These are phyloP conservation scores for Halocynthia roretzi DNA, from an alignment of 23 tunicate genomes.

Conservation along the genomic window DNA sequence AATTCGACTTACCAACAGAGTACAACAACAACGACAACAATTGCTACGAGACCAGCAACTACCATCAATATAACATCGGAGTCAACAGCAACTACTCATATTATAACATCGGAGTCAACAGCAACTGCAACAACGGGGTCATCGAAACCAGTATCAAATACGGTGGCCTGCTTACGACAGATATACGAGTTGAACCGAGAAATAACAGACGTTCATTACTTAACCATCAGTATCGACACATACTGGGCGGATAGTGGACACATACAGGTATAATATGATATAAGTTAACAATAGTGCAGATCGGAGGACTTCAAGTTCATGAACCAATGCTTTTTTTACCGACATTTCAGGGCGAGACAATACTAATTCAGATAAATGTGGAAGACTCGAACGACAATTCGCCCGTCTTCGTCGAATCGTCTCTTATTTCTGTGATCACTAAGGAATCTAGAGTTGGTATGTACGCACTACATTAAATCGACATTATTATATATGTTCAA, in stretches of 20 bases:
- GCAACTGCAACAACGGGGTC: not conserved
- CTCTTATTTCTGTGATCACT: constrained; percentile 5
- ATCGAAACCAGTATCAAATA: not conserved
- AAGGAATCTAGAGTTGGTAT: not conserved
- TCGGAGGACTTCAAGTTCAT: not conserved
- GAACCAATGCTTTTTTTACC: not conserved
- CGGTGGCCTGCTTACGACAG: not conserved
- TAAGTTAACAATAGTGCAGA: too few relatives aligned
- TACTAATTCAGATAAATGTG: constrained; percentile 10
- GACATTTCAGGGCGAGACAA: not conserved
- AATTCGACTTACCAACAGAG: not conserved
- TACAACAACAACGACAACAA: not conserved
- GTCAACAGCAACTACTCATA: not conserved
- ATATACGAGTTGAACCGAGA: not conserved
- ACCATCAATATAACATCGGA: not conserved
- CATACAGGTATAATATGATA: too few relatives aligned
- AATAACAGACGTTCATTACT: not conserved
- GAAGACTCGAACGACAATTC: constrained; percentile 44
- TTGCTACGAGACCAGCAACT: not conserved
- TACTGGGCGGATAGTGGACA: not conserved
- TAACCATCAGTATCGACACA: not conserved
- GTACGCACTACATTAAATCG: not conserved
- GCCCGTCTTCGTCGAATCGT: constrained; percentile 27
- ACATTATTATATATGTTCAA: not conserved
- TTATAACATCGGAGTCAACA: not conserved